phyloP scores from a whole-genome alignment of 2,113 vertebrate genomes.

The Tetrao urogallus region DNA sequence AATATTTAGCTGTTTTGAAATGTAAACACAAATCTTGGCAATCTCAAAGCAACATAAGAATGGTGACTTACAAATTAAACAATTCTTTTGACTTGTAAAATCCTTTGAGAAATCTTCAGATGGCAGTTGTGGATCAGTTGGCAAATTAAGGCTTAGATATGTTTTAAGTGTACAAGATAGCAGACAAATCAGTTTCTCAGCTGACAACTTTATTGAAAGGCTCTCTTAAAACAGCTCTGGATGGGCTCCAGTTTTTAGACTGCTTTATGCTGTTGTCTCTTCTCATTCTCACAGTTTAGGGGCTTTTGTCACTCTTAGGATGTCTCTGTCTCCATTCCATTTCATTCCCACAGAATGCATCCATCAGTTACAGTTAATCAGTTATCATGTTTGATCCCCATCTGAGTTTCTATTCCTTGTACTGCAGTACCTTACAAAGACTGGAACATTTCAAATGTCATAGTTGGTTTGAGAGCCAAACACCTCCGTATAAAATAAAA shows the following conservation, averaged over 20 bases:
- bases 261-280: background rate
- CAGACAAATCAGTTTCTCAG: background rate
- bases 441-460: background rate
- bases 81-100: background rate
- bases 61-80: background rate
- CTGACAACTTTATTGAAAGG: background rate
- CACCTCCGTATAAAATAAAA: background rate
- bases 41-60: background rate
- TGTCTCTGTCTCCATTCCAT: background rate
- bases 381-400: background rate
- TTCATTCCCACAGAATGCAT: background rate
- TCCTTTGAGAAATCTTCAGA: background rate
- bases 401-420: background rate
- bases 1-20: background rate
- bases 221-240: background rate
- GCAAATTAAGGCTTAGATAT: background rate
- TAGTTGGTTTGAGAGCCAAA: background rate
- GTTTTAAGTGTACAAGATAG: background rate
- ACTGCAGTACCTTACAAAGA: background rate
- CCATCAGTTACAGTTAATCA: background rate
- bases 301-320: background rate
- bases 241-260: background rate
- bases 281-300: background rate
- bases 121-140: background rate
- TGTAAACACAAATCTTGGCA: background rate